Evolutionary conservation across 92 coral and sea anemone genomes (phyloP).

Genomic region (Heliopora coerulea): DNA sequence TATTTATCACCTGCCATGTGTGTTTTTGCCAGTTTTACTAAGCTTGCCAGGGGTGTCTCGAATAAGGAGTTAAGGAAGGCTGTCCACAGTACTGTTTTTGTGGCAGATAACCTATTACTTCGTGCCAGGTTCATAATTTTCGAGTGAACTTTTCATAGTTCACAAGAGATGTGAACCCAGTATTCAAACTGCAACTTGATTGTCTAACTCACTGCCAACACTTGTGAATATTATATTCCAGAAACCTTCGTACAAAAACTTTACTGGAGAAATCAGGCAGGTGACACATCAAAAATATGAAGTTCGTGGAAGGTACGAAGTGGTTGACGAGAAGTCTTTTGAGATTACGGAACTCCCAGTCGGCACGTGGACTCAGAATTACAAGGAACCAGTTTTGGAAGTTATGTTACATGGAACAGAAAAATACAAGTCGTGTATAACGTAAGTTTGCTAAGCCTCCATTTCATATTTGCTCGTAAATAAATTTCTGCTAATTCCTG

Average conservation of each 20-base stretch:
- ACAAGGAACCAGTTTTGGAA: conserved; percentile 89
- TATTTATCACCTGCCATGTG: no score
- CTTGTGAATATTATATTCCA: conserved; percentile 12
- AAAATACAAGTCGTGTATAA: conserved; percentile 71
- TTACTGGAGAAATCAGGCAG: conserved; percentile 69
- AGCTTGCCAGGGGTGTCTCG: no score
- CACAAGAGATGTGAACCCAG: no score
- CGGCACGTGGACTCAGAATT: conserved; percentile 81
- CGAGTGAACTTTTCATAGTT: no score
- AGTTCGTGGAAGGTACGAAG: conserved; percentile 68
- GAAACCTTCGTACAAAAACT: conserved; percentile 89
- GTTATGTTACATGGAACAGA: conserved; percentile 97
- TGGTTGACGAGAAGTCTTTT: conserved; percentile 66
- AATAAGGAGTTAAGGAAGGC: no score
- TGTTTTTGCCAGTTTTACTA: no score
- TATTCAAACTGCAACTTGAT: no score
- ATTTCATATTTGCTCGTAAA: background rate
- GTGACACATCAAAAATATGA: conserved; percentile 57
- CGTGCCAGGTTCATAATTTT: no score
- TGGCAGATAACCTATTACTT: no score
- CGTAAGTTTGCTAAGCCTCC: conserved; percentile 52
- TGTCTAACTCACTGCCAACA: no score
- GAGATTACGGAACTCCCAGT: conserved; percentile 90
- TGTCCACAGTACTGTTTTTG: no score
- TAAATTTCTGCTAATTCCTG: no score